Percentiles rank a stretch among this genome's conserved stretches.
Evolutionary conservation across 2,888 invertebrate species (phyloP).

Genomic region (Harmothoe impar): DNA sequence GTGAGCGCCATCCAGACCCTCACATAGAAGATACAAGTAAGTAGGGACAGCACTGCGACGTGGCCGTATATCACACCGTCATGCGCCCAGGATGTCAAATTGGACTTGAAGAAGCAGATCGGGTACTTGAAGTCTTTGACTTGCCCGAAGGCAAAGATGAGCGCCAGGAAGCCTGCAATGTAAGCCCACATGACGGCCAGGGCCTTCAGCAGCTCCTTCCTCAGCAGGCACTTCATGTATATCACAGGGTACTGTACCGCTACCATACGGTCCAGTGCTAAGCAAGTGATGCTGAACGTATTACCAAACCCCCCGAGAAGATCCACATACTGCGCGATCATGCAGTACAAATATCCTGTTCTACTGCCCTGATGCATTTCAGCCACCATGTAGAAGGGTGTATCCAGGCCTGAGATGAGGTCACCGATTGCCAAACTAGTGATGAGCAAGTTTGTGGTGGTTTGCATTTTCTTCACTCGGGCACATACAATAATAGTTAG

Average conservation of each 20-base stretch:
- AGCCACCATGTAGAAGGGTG: not conserved
- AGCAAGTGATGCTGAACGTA: not conserved
- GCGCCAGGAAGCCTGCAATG: not conserved
- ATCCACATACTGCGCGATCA: not conserved
- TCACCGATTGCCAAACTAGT: not conserved
- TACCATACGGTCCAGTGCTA: not conserved
- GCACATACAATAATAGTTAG: not conserved
- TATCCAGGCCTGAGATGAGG: not conserved
- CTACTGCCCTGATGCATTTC: not conserved
- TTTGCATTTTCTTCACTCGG: not conserved
- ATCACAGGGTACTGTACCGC: not conserved
- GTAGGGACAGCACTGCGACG: not conserved
- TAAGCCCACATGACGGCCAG: not conserved
- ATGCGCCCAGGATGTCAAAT: not conserved
- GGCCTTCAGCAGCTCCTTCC: not conserved
- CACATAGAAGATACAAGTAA: not conserved
- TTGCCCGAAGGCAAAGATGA: not conserved
- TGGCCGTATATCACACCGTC: not conserved
- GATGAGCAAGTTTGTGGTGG: slow-evolving; percentile 33
- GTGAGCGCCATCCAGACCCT: not conserved
- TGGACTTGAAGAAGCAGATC: slow-evolving; percentile 16
- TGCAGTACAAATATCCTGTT: not conserved
- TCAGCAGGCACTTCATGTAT: not conserved
- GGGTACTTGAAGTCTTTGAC: not conserved
- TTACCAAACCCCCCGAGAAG: not conserved